phyloP scores from a whole-genome alignment of 2,888 invertebrate species.

The Camponotus fellah region DNA sequence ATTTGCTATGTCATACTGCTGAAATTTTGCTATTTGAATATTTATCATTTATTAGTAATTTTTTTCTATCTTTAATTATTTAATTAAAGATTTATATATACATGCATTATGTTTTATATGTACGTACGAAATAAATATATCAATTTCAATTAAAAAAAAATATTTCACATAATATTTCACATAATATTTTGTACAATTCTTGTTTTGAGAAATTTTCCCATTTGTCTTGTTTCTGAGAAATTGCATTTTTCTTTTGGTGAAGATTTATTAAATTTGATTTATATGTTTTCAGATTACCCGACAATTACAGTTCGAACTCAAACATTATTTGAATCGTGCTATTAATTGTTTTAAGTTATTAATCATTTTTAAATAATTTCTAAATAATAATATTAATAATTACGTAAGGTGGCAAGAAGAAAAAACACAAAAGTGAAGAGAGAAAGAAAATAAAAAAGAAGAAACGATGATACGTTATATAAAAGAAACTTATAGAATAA shows the following conservation, averaged over 20 bases:
- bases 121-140: not conserved
- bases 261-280: constrained; percentile 4
- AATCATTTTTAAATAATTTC: not conserved
- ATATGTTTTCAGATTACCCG: constrained; percentile 29
- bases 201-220: not conserved
- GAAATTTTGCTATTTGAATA: not conserved
- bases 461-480: constrained; percentile 44
- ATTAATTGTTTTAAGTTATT: not conserved
- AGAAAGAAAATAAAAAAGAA: constrained; percentile 23
- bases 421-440: not conserved
- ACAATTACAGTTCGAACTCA: not conserved
- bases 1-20: too few species aligned
- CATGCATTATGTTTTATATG: not conserved
- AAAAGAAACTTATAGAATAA: not conserved
- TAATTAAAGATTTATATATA: not conserved
- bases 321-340: not conserved
- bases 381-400: constrained; percentile 22
- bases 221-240: not conserved
- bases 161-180: too few species aligned
- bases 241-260: not conserved
- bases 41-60: not conserved
- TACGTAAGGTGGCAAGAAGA: not conserved
- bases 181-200: too few species aligned
- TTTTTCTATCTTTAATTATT: not conserved
- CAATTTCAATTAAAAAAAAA: too few species aligned